These are phyloP conservation scores for Netelia virgata DNA, from an alignment of 2,888 invertebrate species.

Conservation along the genomic window DNA sequence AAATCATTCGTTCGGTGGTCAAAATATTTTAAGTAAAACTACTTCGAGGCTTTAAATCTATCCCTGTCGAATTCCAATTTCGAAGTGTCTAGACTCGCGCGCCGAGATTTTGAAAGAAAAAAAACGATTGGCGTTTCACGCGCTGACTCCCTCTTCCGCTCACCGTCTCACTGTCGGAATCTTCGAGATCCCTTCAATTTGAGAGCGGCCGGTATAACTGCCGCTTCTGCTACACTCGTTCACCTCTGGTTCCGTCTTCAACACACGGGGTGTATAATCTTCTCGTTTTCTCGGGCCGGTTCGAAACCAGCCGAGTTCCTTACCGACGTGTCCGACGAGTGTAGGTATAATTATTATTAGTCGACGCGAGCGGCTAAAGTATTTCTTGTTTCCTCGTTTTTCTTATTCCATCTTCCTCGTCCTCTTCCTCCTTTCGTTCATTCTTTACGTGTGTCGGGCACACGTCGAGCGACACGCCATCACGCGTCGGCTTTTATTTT, in stretches of 20 bases:
- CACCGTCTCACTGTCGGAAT: slow-evolving; percentile 21
- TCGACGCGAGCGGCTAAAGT: slow-evolving; percentile 61
- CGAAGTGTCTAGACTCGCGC: slow-evolving; percentile 41
- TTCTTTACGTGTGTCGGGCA: slow-evolving; percentile 46
- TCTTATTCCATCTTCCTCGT: slow-evolving; percentile 16
- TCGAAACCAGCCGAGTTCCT: slow-evolving; percentile 55
- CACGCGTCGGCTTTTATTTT: slow-evolving; percentile 15
- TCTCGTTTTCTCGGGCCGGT: slow-evolving; percentile 63
- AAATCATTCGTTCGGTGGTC: slow-evolving; percentile 9
- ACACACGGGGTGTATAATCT: slow-evolving; percentile 60
- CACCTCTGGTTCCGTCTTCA: slow-evolving; percentile 45
- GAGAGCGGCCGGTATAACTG: slow-evolving; percentile 42
- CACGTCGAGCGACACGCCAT: slow-evolving; percentile 39
- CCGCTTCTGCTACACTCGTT: slow-evolving; percentile 57
- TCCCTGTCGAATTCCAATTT: slow-evolving; percentile 46
- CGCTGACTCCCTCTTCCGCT: slow-evolving; percentile 43
- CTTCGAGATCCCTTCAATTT: slow-evolving; percentile 62
- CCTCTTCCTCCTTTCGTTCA: slow-evolving; percentile 3
- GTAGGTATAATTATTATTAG: slow-evolving; percentile 65
- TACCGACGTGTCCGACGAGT: slow-evolving; percentile 59
- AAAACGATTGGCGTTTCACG: slow-evolving; percentile 48
- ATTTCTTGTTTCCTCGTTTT: slow-evolving; percentile 29
- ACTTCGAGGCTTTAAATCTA: slow-evolving; percentile 17
- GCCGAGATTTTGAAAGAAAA: slow-evolving; percentile 39
- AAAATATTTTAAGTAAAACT: slow-evolving; percentile 21